Base-by-base conservation (phyloP, 2,113 vertebrate genomes). In the Tupaia chinensis region DNA sequence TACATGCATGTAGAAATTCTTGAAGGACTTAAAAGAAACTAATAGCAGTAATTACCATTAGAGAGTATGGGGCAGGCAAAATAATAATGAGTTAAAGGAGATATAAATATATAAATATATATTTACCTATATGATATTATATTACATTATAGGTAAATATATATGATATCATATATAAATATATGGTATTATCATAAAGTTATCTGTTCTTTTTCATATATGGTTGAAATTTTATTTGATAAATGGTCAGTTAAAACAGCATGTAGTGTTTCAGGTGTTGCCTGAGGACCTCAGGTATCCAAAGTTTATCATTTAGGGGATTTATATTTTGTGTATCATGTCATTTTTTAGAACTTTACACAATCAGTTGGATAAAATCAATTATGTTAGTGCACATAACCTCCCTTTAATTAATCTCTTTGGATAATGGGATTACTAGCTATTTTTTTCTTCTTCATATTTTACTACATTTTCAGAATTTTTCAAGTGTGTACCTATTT, bases 21-120 rank as follows among this genome's bases (percentile, higher is more conserved):
- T 10, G 11, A 94, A 94, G 82, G 53, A 85, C 19, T 78, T 32
- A 53, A 11, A 82, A 83, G 76, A 95, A 94, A 61, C 27, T 27
- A 95, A 79, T 2, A 94, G 70, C 5, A 66, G 22, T 61, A 79
- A 72, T 53, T 94, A 82, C 54, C 54, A 96, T 89, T 69, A 74
- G 79, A 88, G 34, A 94, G 9, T 63, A 20, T 56, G 16, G n/a
- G 44, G 10, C 17, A 44, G n/a, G 13, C 14, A 73, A 61, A 96
- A 90, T 17, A 58, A 10, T 63, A 92, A 83, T 32, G 1, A 9
- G 6, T 61, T 61, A 13, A 5, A 6, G 54, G 8, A 60, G 3
- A 68, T 9, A 85, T 56, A 56, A 29, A 23, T 53, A 8, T 85
- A 15, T 68, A 32, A 72, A 60, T 66, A 72, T 29, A 9, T 12